A percentile compares a stretch with the other conserved stretches of the same genome.
phyloP scores from a whole-genome alignment of 2,113 vertebrate genomes.

The Pedionomus torquatus region DNA sequence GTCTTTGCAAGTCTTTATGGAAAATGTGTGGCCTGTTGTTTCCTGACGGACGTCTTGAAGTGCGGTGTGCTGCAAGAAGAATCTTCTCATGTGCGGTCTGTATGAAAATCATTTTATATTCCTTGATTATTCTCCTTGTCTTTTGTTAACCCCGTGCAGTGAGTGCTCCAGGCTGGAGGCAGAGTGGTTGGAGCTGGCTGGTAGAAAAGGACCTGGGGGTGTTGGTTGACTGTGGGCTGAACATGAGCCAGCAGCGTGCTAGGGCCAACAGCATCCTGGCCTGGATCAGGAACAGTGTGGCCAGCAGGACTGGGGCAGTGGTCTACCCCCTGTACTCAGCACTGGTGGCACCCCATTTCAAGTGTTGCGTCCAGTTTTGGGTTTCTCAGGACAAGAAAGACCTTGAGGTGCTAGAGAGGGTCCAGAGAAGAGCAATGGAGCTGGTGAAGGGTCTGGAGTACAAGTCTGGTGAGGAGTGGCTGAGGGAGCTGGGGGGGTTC shows the following conservation, averaged over 20 bases:
- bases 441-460: too few species aligned
- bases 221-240: neutral
- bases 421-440: too few species aligned
- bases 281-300: neutral
- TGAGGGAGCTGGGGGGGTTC: too few species aligned
- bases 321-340: too few species aligned
- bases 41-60: neutral
- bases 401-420: too few species aligned
- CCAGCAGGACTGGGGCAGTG: neutral
- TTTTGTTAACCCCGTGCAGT: neutral
- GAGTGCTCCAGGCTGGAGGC: neutral
- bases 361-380: too few species aligned
- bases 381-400: too few species aligned
- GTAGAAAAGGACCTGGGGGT: too few species aligned
- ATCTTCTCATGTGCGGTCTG: neutral
- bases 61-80: neutral
- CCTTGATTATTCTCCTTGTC: neutral
- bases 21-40: accelerated
- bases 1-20: neutral
- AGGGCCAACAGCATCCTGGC: neutral
- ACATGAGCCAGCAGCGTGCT: neutral
- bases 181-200: neutral
- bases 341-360: too few species aligned
- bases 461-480: too few species aligned
- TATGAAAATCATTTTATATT: accelerated